phyloP scores from a whole-genome alignment of 2,797 vertebrate genomes.

The Ciconia nigra region DNA sequence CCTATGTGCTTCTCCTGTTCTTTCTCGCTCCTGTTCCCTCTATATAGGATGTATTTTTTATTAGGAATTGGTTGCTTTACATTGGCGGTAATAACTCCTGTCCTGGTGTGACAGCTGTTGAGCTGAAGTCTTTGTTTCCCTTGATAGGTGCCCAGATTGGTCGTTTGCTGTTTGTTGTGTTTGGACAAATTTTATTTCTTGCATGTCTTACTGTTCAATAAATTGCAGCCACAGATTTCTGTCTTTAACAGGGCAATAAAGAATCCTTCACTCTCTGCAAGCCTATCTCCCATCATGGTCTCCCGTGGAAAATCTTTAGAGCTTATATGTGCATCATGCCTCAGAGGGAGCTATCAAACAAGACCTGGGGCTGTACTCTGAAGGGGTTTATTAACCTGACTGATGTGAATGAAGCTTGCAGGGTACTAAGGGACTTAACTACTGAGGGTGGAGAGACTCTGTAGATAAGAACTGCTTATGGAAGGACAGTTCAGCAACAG shows the following conservation, averaged over 20 bases:
- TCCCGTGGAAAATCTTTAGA: constrained; percentile 30
- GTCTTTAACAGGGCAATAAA: constrained; percentile 45
- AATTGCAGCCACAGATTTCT: constrained; percentile 42
- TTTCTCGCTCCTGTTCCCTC: not conserved
- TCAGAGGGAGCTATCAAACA: constrained; percentile 39
- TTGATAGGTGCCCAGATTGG: not conserved
- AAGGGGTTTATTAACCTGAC: constrained; percentile 47
- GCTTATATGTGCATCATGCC: constrained; percentile 17
- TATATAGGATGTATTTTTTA: not conserved
- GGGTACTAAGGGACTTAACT: constrained; percentile 5
- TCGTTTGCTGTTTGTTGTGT: constrained; percentile 28
- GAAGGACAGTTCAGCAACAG: not conserved
- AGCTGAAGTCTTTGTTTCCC: not conserved
- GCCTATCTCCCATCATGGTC: not conserved
- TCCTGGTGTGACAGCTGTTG: not conserved
- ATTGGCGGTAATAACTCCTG: not conserved
- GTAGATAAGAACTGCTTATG: not conserved
- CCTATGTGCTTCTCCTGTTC: not conserved
- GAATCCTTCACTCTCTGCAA: constrained; percentile 6
- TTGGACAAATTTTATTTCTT: constrained; percentile 47
- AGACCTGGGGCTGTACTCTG: not conserved
- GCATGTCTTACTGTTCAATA: constrained; percentile 32
- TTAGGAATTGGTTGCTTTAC: constrained; percentile 15
- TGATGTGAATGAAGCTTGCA: constrained; percentile 10
- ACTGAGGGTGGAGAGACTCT: not conserved